These are phyloP conservation scores for Acanthurus tractus DNA, from an alignment of 2,797 vertebrate species.

Conservation along the genomic window DNA sequence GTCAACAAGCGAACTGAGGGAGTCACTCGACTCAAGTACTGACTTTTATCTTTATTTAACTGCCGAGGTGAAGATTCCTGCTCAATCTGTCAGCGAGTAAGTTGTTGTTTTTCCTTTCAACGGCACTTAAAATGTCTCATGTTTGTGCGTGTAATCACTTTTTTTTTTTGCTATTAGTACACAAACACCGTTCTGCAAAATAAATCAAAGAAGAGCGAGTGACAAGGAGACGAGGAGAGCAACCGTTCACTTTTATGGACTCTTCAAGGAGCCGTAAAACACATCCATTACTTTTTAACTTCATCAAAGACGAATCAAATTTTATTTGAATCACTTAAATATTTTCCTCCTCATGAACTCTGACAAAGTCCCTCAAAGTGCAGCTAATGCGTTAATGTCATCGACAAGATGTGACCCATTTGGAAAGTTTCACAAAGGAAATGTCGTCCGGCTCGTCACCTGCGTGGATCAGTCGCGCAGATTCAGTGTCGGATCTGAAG, in stretches of 20 bases:
- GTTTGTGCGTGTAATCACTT: too few relatives aligned
- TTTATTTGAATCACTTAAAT: background rate
- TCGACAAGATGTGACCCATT: background rate
- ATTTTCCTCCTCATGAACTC: background rate
- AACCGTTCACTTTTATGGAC: background rate
- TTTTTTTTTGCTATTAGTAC: too few relatives aligned
- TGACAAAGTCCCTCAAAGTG: background rate
- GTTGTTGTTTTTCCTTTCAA: background rate
- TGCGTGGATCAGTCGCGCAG: background rate
- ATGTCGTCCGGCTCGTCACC: slow-evolving; percentile 6
- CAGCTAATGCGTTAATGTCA: background rate
- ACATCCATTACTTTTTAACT: background rate
- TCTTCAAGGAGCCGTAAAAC: background rate
- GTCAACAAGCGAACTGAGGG: background rate
- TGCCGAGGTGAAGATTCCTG: background rate
- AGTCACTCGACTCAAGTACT: slow-evolving; percentile 5
- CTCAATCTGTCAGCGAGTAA: background rate
- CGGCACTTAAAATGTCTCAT: too few relatives aligned
- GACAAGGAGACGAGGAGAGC: background rate
- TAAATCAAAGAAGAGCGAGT: background rate
- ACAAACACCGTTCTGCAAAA: slow-evolving; percentile 8
- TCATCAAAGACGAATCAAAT: background rate
- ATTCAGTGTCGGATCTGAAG: background rate
- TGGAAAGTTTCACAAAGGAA: background rate
- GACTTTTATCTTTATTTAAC: slow-evolving; percentile 13